phyloP scores from a whole-genome alignment of 2,797 vertebrate species.

The Lycodopsis pacificus region DNA sequence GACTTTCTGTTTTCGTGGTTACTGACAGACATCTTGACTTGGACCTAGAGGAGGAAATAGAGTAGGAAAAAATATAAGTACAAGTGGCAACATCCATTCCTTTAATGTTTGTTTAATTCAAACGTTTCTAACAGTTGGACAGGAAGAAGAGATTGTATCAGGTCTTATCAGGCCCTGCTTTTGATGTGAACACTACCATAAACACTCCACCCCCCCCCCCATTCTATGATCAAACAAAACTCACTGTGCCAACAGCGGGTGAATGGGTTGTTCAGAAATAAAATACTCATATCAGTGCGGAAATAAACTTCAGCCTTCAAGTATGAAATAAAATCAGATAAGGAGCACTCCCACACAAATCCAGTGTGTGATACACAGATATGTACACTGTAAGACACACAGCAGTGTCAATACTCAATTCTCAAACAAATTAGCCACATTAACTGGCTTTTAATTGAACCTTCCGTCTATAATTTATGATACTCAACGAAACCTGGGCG shows the following conservation, averaged over 20 bases:
- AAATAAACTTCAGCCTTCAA: slow-evolving; percentile 72
- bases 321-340: slow-evolving; percentile 73
- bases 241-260: slow-evolving; percentile 14
- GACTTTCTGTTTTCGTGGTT: slow-evolving; percentile 91
- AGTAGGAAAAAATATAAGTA: background rate
- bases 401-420: background rate
- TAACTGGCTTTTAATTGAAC: slow-evolving; percentile 16
- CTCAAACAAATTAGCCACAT: slow-evolving; percentile 17
- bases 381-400: slow-evolving; percentile 27
- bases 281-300: slow-evolving; percentile 43
- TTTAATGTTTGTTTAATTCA: background rate
- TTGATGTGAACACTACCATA: slow-evolving; percentile 32
- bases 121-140: background rate
- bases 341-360: slow-evolving; percentile 27
- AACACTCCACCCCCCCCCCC: slow-evolving; percentile 23
- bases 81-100: background rate
- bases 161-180: background rate
- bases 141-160: background rate
- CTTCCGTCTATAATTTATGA: slow-evolving; percentile 28
- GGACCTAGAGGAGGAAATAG: slow-evolving; percentile 41
- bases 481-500: slow-evolving; percentile 50
- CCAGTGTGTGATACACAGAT: slow-evolving; percentile 5
- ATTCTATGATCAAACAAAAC: slow-evolving; percentile 45
- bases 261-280: slow-evolving; percentile 34
- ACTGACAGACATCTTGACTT: slow-evolving; percentile 86